phyloP scores from a whole-genome alignment of 1,140 invertebrate species.

The Mylabris phalerata region DNA sequence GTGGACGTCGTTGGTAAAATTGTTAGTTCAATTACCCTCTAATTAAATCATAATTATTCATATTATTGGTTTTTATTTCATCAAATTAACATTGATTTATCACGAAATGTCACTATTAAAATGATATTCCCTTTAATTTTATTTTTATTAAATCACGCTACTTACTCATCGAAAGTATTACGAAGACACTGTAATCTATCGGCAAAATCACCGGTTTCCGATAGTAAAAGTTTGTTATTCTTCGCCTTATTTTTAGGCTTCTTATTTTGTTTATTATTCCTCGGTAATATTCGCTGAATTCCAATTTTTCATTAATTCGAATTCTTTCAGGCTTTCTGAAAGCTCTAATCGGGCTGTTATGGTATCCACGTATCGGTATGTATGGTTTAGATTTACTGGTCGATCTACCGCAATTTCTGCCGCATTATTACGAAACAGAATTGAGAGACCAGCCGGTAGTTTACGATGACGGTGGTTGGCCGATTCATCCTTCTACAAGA shows the following conservation, averaged over 20 bases:
- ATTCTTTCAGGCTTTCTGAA: constrained; percentile 42
- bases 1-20: no score
- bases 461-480: constrained; percentile 47
- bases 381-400: constrained; percentile 46
- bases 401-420: constrained; percentile 42
- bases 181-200: no score
- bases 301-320: constrained; percentile 15
- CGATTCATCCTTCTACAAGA: constrained; percentile 48
- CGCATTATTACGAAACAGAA: constrained; percentile 43
- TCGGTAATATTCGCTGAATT: neutral
- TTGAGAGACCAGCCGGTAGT: constrained; percentile 39
- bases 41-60: no score
- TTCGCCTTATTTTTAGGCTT: constrained; percentile 1
- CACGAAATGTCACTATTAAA: no score
- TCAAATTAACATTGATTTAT: no score
- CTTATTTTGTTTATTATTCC: constrained; percentile 3
- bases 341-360: constrained; percentile 31
- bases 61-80: no score
- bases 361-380: constrained; percentile 30
- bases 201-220: no score
- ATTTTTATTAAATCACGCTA: no score
- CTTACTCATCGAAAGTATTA: no score
- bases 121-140: no score
- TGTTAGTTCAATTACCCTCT: no score
- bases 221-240: neutral